Percentiles rank a stretch among this genome's conserved stretches.
Evolutionary conservation across 2,888 invertebrate genomes (phyloP).

Genomic region (Polydrusus pterygomalis): DNA sequence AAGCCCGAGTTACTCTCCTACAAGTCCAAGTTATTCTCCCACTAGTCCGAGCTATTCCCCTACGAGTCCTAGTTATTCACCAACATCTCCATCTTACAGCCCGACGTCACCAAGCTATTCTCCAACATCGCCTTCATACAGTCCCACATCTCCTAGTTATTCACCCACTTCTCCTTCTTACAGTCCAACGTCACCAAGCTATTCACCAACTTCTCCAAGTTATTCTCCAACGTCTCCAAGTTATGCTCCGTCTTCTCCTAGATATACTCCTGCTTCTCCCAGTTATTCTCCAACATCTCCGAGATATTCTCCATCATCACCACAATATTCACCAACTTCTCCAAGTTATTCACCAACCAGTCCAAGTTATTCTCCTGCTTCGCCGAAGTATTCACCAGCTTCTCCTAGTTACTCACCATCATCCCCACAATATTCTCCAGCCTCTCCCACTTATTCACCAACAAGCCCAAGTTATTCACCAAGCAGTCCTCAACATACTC

Average conservation of each 20-base stretch:
- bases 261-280: slow-evolving; percentile 84
- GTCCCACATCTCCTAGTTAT: slow-evolving; percentile 85
- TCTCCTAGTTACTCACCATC: slow-evolving; percentile 79
- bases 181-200: slow-evolving; percentile 83
- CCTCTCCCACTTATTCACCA: slow-evolving; percentile 88
- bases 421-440: slow-evolving; percentile 82
- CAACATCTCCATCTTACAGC: slow-evolving; percentile 79
- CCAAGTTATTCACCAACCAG: slow-evolving; percentile 90
- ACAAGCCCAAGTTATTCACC: slow-evolving; percentile 83
- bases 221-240: slow-evolving; percentile 87
- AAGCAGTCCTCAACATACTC: slow-evolving; percentile 82
- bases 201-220: slow-evolving; percentile 80
- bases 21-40: slow-evolving; percentile 82
- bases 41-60: slow-evolving; percentile 81
- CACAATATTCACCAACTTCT: slow-evolving; percentile 89
- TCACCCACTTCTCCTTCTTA: slow-evolving; percentile 88
- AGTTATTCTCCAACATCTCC: slow-evolving; percentile 86
- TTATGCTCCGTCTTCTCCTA: slow-evolving; percentile 88
- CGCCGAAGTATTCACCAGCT: slow-evolving; percentile 82
- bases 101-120: slow-evolving; percentile 88
- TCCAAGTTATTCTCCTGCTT: slow-evolving; percentile 85
- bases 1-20: slow-evolving; percentile 82
- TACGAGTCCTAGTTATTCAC: slow-evolving; percentile 77
- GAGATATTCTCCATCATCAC: slow-evolving; percentile 87
- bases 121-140: slow-evolving; percentile 87